Base-by-base conservation (phyloP, 1,140 invertebrate genomes). In the Cotesia typhae region DNA sequence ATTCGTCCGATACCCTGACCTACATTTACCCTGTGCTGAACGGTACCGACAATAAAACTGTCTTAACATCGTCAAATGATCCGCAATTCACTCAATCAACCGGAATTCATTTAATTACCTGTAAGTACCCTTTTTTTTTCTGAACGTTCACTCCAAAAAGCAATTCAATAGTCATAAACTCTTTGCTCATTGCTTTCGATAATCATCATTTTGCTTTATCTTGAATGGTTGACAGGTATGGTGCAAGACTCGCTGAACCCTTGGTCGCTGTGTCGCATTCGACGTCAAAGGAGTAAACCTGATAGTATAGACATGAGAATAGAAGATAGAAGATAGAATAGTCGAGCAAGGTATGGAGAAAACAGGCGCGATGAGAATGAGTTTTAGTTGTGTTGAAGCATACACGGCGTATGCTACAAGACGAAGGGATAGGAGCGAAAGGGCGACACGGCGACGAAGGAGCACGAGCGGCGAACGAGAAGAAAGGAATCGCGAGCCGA, bases 1-100 rank as follows among this genome's bases (percentile, higher is more conserved):
- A 55, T 41, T 69, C 57, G 52, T 55, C 67, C 67, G 28, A 76
- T 82, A 81, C 79, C 80, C 80, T 82, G 80, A 82, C 80, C 80
- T 81, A 82, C 79, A 82, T 82, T 81, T 67, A 81, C 77, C 80
- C 76, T 53, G 47, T 17, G 28, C 55, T 37, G 52, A 36, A 55
- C 4, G 41, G 41, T 10, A 47, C 67, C 67, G 41, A 69, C 72
- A 65, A 67, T 77, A 75, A 78, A 74, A 63, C 74, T 70, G 76
- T 75, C 75, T 55, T 69, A 38, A 69, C 55, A 55, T 20, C 38
- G 55, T 59, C 14, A 59, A 35, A 36, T 47, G 55, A 57, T 41
- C 55, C 55, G 67, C 55, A 12, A 69, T 63, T 72, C 73, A 74
- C 74, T 80, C 77, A 77, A 80, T 79, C 41, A 38, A 51, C 41